phyloP scores from a whole-genome alignment of 2,113 vertebrate species.

The Erpornis zantholeuca region DNA sequence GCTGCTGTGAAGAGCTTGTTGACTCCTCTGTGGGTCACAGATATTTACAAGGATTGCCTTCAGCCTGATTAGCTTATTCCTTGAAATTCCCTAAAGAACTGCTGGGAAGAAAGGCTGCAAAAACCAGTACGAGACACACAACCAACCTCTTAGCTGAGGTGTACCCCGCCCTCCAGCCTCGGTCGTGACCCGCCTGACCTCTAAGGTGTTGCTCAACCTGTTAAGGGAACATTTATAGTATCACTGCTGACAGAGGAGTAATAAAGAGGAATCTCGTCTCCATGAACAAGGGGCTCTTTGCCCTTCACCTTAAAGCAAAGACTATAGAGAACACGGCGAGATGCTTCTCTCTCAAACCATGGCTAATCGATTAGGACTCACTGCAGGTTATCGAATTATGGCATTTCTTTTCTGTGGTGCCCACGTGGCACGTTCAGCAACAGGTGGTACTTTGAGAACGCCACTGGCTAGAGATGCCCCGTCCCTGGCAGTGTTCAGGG shows the following conservation, averaged over 20 bases:
- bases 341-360: accelerated
- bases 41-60: neutral
- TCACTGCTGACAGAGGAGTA: neutral
- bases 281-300: neutral
- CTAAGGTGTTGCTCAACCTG: neutral
- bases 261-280: neutral
- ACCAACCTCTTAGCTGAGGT: neutral
- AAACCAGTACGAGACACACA: accelerated
- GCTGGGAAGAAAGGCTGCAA: neutral
- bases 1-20: too few species aligned
- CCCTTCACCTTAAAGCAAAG: neutral
- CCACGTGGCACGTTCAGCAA: neutral
- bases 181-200: neutral
- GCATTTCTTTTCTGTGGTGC: neutral
- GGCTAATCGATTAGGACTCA: neutral
- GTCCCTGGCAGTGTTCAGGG: neutral
- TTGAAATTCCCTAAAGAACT: neutral
- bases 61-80: neutral
- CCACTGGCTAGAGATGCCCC: neutral
- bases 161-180: neutral
- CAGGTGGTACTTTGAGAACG: neutral
- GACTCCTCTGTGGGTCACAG: accelerated
- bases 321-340: accelerated
- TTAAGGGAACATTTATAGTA: neutral
- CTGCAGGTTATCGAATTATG: neutral